Evolutionary conservation across 2,113 vertebrate genomes (phyloP).

Genomic region (Saguinus imperator): DNA sequence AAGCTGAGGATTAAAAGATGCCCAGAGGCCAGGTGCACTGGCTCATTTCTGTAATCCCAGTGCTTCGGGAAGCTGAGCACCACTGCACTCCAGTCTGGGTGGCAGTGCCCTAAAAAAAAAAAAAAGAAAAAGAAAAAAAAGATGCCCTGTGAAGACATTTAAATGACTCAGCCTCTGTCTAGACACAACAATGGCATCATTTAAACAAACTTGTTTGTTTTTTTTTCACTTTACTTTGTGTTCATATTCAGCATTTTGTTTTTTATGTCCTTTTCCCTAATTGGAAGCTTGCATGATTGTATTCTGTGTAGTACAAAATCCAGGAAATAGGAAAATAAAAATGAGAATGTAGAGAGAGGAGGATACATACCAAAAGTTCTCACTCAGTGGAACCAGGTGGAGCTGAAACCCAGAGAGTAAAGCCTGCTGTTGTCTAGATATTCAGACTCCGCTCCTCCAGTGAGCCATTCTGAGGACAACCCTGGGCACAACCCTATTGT

Average conservation of each 20-base stretch:
- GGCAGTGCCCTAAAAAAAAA: too few species aligned
- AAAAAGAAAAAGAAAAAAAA: background rate
- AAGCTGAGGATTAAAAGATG: background rate
- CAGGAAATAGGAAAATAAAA: background rate
- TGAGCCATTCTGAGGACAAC: too few species aligned
- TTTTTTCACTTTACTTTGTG: background rate
- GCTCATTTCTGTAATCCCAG: too few species aligned
- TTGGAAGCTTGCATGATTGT: background rate
- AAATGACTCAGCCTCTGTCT: background rate
- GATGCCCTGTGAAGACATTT: background rate
- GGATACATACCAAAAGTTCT: background rate
- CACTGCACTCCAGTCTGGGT: too few species aligned
- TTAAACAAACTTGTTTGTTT: background rate
- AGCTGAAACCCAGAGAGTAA: background rate
- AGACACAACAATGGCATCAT: background rate
- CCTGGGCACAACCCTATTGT: too few species aligned
- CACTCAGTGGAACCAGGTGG: fast-evolving
- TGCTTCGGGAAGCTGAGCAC: too few species aligned
- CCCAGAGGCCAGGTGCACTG: too few species aligned
- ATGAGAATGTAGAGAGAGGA: background rate
- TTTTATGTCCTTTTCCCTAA: background rate
- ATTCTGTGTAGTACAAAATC: background rate
- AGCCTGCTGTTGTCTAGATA: fast-evolving
- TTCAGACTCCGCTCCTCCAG: too few species aligned
- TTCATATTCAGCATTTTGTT: conserved; percentile 27